phyloP scores from a whole-genome alignment of 2,888 invertebrate species.

The Hoplodrina blanda region DNA sequence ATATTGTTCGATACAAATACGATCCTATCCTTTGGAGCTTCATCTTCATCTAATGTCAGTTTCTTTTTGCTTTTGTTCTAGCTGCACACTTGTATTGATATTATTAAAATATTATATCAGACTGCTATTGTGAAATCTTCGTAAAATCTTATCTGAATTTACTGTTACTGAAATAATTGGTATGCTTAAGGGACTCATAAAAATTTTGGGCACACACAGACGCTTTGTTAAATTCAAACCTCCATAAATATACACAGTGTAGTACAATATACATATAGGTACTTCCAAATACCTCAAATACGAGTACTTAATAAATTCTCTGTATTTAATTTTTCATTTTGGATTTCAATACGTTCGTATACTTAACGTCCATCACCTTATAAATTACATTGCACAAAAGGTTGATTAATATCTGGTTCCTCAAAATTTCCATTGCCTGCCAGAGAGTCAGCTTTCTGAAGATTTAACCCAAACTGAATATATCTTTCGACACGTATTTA shows the following conservation, averaged over 20 bases:
- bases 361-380: not conserved
- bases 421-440: constrained; percentile 23
- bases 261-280: too few species aligned
- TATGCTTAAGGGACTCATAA: not conserved
- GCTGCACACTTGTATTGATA: too few species aligned
- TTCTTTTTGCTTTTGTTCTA: not conserved
- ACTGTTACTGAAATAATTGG: not conserved
- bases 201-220: not conserved
- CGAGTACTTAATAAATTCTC: not conserved
- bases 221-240: not conserved
- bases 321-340: not conserved
- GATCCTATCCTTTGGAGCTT: not conserved
- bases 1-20: not conserved
- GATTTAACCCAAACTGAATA: constrained; percentile 23
- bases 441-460: constrained; percentile 36
- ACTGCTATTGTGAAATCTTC: not conserved
- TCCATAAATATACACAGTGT: too few species aligned
- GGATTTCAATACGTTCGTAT: constrained; percentile 19
- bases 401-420: constrained; percentile 12
- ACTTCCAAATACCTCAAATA: not conserved
- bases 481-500: constrained; percentile 16
- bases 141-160: not conserved
- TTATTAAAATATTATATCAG: too few species aligned
- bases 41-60: not conserved
- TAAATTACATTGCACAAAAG: constrained; percentile 28